Conservation (phyloP, 2,113 vertebrate genomes). For the Neogobius melanostomus region DNA sequence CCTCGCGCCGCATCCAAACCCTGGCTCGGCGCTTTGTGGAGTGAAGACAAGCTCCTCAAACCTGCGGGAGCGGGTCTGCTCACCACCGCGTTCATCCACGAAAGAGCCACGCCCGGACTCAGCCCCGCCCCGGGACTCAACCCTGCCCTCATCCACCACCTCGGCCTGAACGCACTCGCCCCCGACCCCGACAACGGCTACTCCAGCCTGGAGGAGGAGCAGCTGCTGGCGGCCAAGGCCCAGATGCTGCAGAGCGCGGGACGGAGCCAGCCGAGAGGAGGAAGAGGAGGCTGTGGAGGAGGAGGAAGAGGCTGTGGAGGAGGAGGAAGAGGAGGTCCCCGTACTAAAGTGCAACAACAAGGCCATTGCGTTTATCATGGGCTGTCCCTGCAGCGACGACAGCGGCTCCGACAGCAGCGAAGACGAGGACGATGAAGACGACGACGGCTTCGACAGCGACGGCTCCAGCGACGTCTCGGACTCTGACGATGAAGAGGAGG, state of each 20-base stretch:
- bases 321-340: conserved; percentile 4
- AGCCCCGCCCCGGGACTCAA: conserved; percentile 10
- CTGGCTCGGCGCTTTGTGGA: conserved; percentile 64
- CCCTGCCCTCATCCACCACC: conserved; percentile 2
- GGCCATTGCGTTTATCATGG: conserved; percentile 91
- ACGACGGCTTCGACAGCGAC: conserved; percentile 89
- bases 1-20: not conserved
- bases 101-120: conserved; percentile 64
- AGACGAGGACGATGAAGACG: conserved; percentile 77
- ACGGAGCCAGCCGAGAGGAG: not conserved
- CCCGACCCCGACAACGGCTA: conserved; percentile 88
- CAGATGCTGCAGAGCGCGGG: not conserved
- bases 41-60: conserved; percentile 12
- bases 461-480: conserved; percentile 74
- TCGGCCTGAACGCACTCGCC: conserved; percentile 60
- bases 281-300: not conserved
- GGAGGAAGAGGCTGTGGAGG: not conserved
- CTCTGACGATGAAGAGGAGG: conserved; percentile 54
- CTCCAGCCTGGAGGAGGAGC: conserved; percentile 89
- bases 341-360: conserved; percentile 83
- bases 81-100: conserved; percentile 47
- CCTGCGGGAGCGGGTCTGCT: conserved; percentile 12
- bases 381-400: conserved; percentile 79
- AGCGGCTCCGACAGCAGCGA: conserved; percentile 67
- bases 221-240: conserved; percentile 29